Evolutionary conservation across 1,140 invertebrate species (phyloP).

Genomic region (Bombus polaris): DNA sequence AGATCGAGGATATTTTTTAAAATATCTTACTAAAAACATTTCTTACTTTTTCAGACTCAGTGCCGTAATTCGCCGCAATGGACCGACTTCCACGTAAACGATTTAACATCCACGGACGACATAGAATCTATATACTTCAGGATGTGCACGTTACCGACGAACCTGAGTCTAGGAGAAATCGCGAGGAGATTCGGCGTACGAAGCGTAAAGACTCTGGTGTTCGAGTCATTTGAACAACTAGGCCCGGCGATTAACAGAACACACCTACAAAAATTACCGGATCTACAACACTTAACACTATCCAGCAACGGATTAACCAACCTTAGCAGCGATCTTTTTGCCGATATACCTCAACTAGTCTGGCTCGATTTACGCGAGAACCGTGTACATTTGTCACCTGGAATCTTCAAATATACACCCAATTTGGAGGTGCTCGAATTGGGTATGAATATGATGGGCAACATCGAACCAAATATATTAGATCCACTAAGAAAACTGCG

Average conservation of each 20-base stretch:
- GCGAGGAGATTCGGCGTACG: conserved; percentile 75
- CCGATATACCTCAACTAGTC: conserved; percentile 83
- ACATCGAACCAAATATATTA: conserved; percentile 84
- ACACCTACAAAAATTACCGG: conserved; percentile 83
- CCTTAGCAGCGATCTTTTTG: conserved; percentile 84
- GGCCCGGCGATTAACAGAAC: conserved; percentile 80
- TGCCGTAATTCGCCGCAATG: conserved; percentile 61
- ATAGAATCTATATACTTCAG: conserved; percentile 54
- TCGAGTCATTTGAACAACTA: conserved; percentile 82
- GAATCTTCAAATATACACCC: conserved; percentile 75
- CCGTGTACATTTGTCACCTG: conserved; percentile 77
- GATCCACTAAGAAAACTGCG: conserved; percentile 83
- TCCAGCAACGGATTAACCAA: conserved; percentile 82
- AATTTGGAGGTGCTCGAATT: conserved; percentile 85
- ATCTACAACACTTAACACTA: conserved; percentile 81
- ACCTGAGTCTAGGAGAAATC: conserved; percentile 67
- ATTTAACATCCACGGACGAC: conserved; percentile 10
- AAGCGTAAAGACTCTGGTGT: conserved; percentile 79
- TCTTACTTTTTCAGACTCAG: conserved; percentile 31
- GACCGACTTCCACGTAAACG: conserved; percentile 53
- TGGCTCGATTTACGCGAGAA: conserved; percentile 85
- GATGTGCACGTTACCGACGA: conserved; percentile 70
- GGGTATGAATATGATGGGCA: conserved; percentile 84
- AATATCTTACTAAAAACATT: background rate
- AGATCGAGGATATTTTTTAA: background rate